A percentile compares a stretch with the other conserved stretches of the same genome.
phyloP scores from a whole-genome alignment of 2,888 invertebrate genomes.

The Parapristionchus giblindavisi region DNA sequence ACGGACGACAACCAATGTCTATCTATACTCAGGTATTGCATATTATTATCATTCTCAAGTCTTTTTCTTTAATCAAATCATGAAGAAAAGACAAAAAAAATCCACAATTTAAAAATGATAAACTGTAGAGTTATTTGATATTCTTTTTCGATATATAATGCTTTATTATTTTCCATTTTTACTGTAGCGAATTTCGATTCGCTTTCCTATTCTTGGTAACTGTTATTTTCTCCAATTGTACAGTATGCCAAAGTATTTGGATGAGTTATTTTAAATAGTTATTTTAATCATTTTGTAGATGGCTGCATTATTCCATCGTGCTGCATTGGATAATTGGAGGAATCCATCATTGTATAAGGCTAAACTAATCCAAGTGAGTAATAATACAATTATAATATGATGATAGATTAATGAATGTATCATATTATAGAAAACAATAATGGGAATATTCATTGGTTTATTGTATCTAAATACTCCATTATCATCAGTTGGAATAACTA shows the following conservation, averaged over 20 bases:
- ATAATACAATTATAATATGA: too few relatives aligned
- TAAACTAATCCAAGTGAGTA: slow-evolving; percentile 56
- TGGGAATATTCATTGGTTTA: slow-evolving; percentile 79
- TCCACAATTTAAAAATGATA: too few relatives aligned
- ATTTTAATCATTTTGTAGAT: slow-evolving; percentile 41
- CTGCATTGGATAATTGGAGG: slow-evolving; percentile 63
- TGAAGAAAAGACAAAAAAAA: too few relatives aligned
- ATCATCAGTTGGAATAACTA: slow-evolving; percentile 86
- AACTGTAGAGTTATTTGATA: too few relatives aligned
- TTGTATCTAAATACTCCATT: slow-evolving; percentile 77
- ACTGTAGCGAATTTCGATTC: too few relatives aligned
- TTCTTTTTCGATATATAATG: too few relatives aligned
- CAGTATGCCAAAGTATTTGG: background rate
- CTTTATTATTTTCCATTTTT: too few relatives aligned
- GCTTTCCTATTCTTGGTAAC: background rate
- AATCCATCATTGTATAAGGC: slow-evolving; percentile 64
- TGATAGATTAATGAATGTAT: too few relatives aligned
- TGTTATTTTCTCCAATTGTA: too few relatives aligned
- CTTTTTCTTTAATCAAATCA: too few relatives aligned
- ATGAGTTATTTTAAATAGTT: background rate
- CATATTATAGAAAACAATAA: slow-evolving; percentile 55
- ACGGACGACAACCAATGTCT: slow-evolving; percentile 44
- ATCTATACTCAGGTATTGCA: slow-evolving; percentile 45
- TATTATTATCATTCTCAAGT: too few relatives aligned
- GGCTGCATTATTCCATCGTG: slow-evolving; percentile 50